These are phyloP conservation scores for Chelonus formosanus DNA, from an alignment of 2,888 invertebrate species.

Conservation along the genomic window DNA sequence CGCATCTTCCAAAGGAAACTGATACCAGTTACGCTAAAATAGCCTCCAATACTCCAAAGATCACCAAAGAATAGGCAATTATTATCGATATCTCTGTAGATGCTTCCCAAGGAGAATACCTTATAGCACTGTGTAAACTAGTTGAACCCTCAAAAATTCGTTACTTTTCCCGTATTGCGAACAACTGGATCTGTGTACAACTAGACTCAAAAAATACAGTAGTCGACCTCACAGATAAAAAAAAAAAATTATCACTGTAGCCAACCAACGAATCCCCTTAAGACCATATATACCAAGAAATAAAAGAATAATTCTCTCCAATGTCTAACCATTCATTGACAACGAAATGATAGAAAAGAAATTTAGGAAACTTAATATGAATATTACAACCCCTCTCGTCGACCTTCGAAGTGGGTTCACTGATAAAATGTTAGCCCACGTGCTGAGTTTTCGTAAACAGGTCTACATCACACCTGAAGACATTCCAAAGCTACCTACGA, in stretches of 20 bases:
- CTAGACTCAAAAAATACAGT: constrained; percentile 1
- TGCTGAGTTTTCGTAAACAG: constrained; percentile 46
- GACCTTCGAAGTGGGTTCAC: constrained; percentile 42
- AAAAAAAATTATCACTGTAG: not conserved
- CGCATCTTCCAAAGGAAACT: too few relatives aligned
- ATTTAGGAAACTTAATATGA: constrained; percentile 35
- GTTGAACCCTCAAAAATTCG: not conserved
- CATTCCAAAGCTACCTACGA: not conserved
- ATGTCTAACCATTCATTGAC: constrained; percentile 39
- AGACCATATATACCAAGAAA: constrained; percentile 10
- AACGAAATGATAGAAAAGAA: not conserved
- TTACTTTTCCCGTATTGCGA: not conserved
- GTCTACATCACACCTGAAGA: constrained; percentile 37
- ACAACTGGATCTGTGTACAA: not conserved
- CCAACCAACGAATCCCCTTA: not conserved
- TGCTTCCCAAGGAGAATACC: not conserved
- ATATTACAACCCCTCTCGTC: constrained; percentile 38
- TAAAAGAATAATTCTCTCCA: constrained; percentile 36
- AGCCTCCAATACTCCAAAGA: too few relatives aligned
- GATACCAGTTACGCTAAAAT: too few relatives aligned
- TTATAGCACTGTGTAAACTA: not conserved
- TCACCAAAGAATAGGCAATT: constrained; percentile 1
- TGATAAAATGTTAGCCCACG: constrained; percentile 39
- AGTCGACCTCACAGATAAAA: not conserved
- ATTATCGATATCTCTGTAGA: not conserved